phyloP scores from a whole-genome alignment of 2,113 vertebrate genomes.

The Megaceryle maxima region DNA sequence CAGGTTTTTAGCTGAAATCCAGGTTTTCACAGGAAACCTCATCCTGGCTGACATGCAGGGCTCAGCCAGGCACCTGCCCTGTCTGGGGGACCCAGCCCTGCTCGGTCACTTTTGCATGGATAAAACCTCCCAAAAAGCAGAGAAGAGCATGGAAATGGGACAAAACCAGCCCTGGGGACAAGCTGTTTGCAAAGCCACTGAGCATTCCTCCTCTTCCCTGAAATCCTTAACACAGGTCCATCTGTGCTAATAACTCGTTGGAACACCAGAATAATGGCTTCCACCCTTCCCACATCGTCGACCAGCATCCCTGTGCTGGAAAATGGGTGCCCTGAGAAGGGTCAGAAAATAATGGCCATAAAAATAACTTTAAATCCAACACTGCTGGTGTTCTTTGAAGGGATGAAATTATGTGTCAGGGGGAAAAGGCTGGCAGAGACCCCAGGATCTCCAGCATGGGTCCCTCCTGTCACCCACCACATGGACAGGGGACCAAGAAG shows the following conservation, averaged over 20 bases:
- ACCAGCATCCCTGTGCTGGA: background rate
- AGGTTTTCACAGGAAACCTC: accelerated
- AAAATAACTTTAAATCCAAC: background rate
- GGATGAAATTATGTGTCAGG: accelerated
- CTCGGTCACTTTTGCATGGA: background rate
- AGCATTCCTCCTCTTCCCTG: background rate
- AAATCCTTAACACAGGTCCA: background rate
- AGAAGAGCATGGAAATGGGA: background rate
- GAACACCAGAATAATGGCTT: background rate
- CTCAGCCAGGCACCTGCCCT: background rate
- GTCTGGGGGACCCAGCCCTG: background rate
- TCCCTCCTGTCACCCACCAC: background rate
- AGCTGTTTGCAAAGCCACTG: background rate
- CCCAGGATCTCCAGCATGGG: accelerated
- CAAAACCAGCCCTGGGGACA: background rate
- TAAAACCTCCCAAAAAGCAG: background rate
- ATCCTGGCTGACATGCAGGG: no score
- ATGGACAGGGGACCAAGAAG: background rate
- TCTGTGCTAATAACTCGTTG: background rate
- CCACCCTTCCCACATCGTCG: background rate
- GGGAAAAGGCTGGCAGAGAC: background rate
- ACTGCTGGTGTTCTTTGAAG: background rate
- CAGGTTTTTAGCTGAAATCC: background rate
- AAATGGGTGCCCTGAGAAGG: background rate
- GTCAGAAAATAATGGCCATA: background rate